Evolutionary conservation across 2,888 invertebrate genomes (phyloP).

Genomic region (Argynnis bischoffii): DNA sequence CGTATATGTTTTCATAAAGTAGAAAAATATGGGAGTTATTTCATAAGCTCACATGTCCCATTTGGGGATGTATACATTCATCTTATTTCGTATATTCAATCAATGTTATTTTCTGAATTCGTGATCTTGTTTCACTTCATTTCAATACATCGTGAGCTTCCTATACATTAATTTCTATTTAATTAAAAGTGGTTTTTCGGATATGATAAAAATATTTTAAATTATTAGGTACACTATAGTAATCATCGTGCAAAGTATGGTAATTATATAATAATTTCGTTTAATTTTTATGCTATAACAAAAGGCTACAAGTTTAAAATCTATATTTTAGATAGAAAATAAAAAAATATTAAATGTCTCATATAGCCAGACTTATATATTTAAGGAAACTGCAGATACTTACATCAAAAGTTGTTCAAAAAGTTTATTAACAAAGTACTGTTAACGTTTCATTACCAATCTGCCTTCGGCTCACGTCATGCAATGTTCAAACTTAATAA

Average conservation of each 20-base stretch:
- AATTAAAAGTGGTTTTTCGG: constrained; percentile 6
- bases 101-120: constrained; percentile 18
- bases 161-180: constrained; percentile 11
- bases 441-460: constrained; percentile 52
- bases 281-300: too few species aligned
- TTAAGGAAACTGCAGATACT: not conserved
- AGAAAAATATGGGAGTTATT: constrained; percentile 19
- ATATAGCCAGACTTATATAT: not conserved
- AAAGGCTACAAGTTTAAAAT: too few species aligned
- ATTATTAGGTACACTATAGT: not conserved
- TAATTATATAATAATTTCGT: too few species aligned
- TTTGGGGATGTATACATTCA: constrained; percentile 17
- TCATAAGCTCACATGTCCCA: constrained; percentile 24
- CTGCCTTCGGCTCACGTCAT: constrained; percentile 69
- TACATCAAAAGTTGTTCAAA: constrained; percentile 15
- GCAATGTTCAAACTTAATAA: constrained; percentile 76
- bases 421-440: constrained; percentile 29
- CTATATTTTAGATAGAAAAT: not conserved
- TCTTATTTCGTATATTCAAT: constrained; percentile 27
- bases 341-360: not conserved
- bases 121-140: constrained; percentile 16
- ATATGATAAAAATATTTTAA: not conserved
- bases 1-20: constrained; percentile 21
- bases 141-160: constrained; percentile 9
- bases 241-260: too few species aligned